phyloP scores from a whole-genome alignment of 2,113 vertebrate genomes.

The Alligator sinensis region DNA sequence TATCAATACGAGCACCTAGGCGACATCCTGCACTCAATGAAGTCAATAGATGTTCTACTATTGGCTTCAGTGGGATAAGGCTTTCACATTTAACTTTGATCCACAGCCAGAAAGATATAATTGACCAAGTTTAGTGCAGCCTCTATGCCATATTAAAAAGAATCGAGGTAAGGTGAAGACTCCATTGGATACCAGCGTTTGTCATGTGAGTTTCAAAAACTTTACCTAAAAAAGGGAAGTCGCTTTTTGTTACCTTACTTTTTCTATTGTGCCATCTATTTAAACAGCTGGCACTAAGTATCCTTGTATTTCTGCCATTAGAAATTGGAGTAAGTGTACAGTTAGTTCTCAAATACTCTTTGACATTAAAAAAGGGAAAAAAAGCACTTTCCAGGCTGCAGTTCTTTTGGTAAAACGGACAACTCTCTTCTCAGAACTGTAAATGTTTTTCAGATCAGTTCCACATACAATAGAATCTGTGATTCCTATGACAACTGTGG shows the following conservation, averaged over 20 bases:
- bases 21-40: not conserved
- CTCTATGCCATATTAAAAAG: not conserved
- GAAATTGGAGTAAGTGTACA: fast-evolving
- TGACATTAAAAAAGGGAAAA: not conserved
- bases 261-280: not conserved
- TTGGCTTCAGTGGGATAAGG: not conserved
- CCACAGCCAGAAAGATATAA: not conserved
- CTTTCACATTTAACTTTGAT: not conserved
- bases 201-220: not conserved
- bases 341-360: not conserved
- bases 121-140: not conserved
- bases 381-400: not conserved
- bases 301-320: not conserved
- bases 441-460: constrained; percentile 17
- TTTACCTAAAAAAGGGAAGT: not conserved
- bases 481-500: constrained; percentile 53
- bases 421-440: not conserved
- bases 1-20: not conserved
- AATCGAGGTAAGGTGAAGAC: not conserved
- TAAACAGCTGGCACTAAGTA: not conserved
- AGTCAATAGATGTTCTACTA: not conserved
- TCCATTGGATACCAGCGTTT: not conserved
- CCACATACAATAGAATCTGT: constrained; percentile 17
- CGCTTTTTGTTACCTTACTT: not conserved
- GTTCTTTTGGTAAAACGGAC: not conserved